Percentiles rank a stretch among this genome's conserved stretches.
Conservation (phyloP, 2,888 invertebrate species). For the Acholoe squamosa region DNA sequence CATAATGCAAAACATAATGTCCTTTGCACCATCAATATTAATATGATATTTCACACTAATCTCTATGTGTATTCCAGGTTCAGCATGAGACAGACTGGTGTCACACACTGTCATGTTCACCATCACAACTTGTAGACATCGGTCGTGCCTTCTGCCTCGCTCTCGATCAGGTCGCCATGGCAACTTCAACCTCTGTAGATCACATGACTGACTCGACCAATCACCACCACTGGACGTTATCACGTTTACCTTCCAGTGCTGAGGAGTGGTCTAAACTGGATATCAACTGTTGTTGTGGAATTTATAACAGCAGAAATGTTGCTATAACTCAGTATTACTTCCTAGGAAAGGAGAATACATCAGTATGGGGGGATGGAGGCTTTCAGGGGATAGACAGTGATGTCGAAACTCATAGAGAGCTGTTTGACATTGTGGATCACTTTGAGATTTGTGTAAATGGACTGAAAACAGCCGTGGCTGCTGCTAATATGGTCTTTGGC, state of each 20-base stretch:
- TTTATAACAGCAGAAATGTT: not conserved
- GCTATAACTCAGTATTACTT: not conserved
- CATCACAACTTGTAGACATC: not conserved
- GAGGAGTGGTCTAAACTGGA: not conserved
- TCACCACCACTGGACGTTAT: conserved; percentile 63
- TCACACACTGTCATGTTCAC: not conserved
- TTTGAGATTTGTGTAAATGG: conserved; percentile 71
- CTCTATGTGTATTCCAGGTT: not conserved
- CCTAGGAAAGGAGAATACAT: conserved; percentile 5
- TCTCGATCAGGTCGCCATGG: conserved; percentile 17
- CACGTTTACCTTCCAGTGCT: not conserved
- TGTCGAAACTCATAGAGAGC: not conserved
- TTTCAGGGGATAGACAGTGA: not conserved
- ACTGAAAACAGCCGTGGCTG: conserved; percentile 72
- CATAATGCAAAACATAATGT: too few relatives aligned
- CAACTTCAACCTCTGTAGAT: conserved; percentile 50
- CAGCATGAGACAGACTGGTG: not conserved
- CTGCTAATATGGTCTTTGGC: conserved; percentile 73
- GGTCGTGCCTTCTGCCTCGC: conserved; percentile 4
- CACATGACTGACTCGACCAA: conserved; percentile 63
- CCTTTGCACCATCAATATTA: too few relatives aligned
- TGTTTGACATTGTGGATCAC: conserved; percentile 68
- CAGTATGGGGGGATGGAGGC: not conserved
- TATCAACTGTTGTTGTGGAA: not conserved
- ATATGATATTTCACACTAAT: too few relatives aligned